phyloP scores from a whole-genome alignment of 2,113 vertebrate species.

The Alexandromys fortis region DNA sequence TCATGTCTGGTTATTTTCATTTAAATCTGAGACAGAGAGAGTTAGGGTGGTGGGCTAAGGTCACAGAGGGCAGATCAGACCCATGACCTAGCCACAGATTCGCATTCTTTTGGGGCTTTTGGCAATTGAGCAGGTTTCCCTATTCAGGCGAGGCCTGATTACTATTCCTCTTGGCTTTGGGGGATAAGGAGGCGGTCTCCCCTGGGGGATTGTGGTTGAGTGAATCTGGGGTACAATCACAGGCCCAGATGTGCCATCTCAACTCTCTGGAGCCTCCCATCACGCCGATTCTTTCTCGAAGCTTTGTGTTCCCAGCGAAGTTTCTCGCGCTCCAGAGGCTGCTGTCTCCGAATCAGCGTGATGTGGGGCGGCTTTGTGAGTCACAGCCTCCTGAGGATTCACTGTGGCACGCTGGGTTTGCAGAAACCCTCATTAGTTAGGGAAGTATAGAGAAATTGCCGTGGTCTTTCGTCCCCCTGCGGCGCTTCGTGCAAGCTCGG shows the following conservation, averaged over 20 bases:
- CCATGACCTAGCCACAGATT: background rate
- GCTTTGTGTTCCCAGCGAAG: slow-evolving; percentile 37
- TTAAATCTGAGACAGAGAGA: slow-evolving; percentile 40
- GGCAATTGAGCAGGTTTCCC: background rate
- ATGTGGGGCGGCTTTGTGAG: background rate
- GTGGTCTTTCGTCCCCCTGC: slow-evolving; percentile 12
- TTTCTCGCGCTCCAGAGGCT: slow-evolving; percentile 8
- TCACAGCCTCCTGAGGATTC: slow-evolving; percentile 19
- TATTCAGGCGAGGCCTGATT: background rate
- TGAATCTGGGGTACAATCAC: background rate
- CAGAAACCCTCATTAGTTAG: slow-evolving; percentile 66
- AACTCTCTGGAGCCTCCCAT: slow-evolving; percentile 29
- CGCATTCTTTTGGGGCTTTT: background rate
- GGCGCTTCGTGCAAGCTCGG: background rate
- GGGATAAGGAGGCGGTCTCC: background rate
- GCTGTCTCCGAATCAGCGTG: slow-evolving; percentile 45
- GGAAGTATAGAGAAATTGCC: background rate
- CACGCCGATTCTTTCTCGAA: background rate
- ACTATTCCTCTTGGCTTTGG: background rate
- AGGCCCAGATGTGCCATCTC: background rate
- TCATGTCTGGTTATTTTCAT: slow-evolving; percentile 59
- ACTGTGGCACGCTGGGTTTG: background rate
- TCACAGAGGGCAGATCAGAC: slow-evolving; percentile 10
- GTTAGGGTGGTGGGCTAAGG: background rate
- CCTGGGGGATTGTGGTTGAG: background rate